Evolutionary conservation across 2,113 vertebrate species (phyloP), one percentile per base, ranked within the genome.

Genomic region (Synodontis membranacea): DNA sequence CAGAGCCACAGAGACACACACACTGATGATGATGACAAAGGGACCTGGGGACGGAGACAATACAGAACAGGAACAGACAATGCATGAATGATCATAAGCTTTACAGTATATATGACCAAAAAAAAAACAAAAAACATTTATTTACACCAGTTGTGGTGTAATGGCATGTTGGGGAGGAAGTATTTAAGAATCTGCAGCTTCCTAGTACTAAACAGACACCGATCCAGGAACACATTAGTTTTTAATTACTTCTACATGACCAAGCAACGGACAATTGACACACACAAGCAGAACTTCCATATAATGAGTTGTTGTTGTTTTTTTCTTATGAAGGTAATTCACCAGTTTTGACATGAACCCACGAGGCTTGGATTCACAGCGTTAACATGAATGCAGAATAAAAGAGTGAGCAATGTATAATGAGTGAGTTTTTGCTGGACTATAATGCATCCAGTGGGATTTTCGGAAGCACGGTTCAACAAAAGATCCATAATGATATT

Each of bases 1-100:
- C n/a, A 78, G 48, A 66, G 58, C 28, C 80, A 78, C 60, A 79
- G 37, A 86, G 3, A 79, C 14, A 11, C 83, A 48, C 79, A 46
- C 54, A 14, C 34, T 28, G 23, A 82, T 82, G 56, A 82, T 82
- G 56, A 52, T 56, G 21, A 74, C 21, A 3, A 60, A 58, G 21
- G n/a, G 2, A 72, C n/a, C 84, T 88, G 60, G n/a, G 78, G 68
- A 72, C 6, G 52, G 15, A 37, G 14, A 3, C 19, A 48, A 50
- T 60, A 48, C 34, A 58, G 52, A 80, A 34, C 48, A 80, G 42
- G 5, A 28, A 28, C 72, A n/a, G n/a, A n/a, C n/a, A n/a, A n/a
- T 42, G 14, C 56, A 58, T 23, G 25, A 10, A 8, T 58, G 21
- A 25, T 23, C 23, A 56, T 70, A 39, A 70, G 39, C 4, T 72